Base-by-base conservation (phyloP, 2,113 vertebrate genomes). In the Gymnarchus niloticus region DNA sequence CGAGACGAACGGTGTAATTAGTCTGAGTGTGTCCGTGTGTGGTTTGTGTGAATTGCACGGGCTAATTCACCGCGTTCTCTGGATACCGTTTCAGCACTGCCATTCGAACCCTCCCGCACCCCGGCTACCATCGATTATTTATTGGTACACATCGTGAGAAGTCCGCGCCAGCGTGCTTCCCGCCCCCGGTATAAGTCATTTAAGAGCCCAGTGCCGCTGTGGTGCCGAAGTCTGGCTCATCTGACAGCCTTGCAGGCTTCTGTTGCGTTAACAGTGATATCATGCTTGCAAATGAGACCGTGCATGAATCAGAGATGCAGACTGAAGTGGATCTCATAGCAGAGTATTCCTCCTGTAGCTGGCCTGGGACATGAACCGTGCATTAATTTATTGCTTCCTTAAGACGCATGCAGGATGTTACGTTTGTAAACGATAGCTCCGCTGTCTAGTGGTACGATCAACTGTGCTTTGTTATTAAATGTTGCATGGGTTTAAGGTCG, bases 71-170 rank as follows among this genome's bases (percentile, higher is more conserved):
- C 14, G 14, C 14, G 80, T 49, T n/a, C 17, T 82, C 25, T 19
- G 80, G 80, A 25, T 82, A 56, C 48, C 80, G 17, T 82, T 82
- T 82, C 80, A 82, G 51, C 51, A 25, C 28, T 82, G 80, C 56
- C 51, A 82, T 17, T 33, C 80, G 49, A 82, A 56, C 25, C 51
- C 44, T 4, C 4, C 25, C 28, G 51, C 33, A 56, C 80, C 51
- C 28, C 25, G 49, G n/a, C 51, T 51, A 49, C 49, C 51, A 82
- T 82, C 51, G 25, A 82, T 82, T 51, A 78, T 78, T 78, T 19
- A 78, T 78, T 54, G 46, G n/a, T 37, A 82, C 49, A 56, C 14
- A 54, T 54, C 76, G 76, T 1, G 76, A 82, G 49, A 82, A 33
- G 46, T 8, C 10, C 80, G 14, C 25, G 28, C 28, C 12, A 52